Conservation (phyloP, 2,888 invertebrate species). For the Drosophila aldrichi region DNA sequence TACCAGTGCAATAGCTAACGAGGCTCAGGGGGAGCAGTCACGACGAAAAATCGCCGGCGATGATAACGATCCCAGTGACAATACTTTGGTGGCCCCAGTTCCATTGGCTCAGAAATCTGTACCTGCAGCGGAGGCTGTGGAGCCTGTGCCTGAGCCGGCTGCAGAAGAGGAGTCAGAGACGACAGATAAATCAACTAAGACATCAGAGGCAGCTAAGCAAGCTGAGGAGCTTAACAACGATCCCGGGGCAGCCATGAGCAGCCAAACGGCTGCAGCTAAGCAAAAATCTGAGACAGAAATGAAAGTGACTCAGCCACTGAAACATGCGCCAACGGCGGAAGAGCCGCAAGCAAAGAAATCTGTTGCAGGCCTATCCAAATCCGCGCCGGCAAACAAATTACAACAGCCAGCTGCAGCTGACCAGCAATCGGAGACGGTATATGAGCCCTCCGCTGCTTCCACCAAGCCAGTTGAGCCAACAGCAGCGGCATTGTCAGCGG, state of each 20-base stretch:
- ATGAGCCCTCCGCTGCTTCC: neutral
- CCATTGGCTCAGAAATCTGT: neutral
- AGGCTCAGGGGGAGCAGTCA: too few relatives aligned
- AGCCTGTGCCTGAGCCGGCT: neutral
- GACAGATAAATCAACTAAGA: neutral
- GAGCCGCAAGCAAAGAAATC: neutral
- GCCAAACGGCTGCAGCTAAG: neutral
- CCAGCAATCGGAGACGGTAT: neutral
- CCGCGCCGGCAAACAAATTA: too few relatives aligned
- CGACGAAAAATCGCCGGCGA: constrained; percentile 57
- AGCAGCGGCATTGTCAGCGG: constrained; percentile 23
- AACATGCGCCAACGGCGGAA: neutral
- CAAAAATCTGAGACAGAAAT: neutral
- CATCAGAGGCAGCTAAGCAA: neutral
- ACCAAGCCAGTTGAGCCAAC: constrained; percentile 4
- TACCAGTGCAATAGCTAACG: neutral
- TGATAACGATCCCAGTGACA: constrained; percentile 10
- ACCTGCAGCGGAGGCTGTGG: neutral
- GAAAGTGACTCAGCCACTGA: neutral
- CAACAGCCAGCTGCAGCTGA: neutral
- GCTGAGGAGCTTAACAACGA: neutral
- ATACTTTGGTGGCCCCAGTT: neutral
- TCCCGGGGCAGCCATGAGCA: neutral
- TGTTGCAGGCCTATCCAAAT: neutral
- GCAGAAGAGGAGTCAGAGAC: neutral